Evolutionary conservation across 1,140 invertebrate genomes (phyloP).

Genomic region (Phymorhynchus buccinoides): DNA sequence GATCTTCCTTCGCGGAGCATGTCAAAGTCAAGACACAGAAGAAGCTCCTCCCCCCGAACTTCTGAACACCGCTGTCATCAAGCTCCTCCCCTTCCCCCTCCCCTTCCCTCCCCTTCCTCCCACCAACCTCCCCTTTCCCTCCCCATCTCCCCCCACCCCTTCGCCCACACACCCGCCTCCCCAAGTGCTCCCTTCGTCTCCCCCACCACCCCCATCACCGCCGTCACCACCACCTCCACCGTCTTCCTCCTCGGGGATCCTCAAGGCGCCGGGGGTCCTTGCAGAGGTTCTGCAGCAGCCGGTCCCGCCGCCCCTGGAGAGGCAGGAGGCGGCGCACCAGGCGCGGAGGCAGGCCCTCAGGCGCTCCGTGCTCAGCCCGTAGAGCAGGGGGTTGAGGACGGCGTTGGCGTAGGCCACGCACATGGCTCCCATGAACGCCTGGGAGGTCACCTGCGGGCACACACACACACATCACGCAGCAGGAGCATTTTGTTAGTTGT

Average conservation of each 20-base stretch:
- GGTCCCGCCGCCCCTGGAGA: no score
- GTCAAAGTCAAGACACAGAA: slow-evolving; percentile 21
- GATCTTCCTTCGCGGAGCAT: no score
- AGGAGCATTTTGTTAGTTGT: no score
- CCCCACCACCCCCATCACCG: background rate
- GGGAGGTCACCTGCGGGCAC: slow-evolving; percentile 54
- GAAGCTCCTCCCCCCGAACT: slow-evolving; percentile 21
- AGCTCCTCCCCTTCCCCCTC: background rate
- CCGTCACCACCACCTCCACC: background rate
- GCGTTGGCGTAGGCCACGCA: slow-evolving; percentile 56
- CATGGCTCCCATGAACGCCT: slow-evolving; percentile 51
- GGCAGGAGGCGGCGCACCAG: background rate
- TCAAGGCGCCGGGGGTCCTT: background rate
- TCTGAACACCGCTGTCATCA: background rate
- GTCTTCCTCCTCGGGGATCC: no score
- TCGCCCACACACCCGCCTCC: background rate
- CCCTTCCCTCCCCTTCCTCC: background rate
- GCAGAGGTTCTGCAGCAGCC: background rate
- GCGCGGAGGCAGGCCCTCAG: slow-evolving; percentile 28
- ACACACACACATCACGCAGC: no score
- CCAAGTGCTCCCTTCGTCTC: background rate
- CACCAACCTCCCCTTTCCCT: background rate
- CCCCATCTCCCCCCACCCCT: background rate
- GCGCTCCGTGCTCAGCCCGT: slow-evolving; percentile 57
- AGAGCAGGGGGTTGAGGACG: slow-evolving; percentile 62